Base-by-base conservation (phyloP, 2,888 invertebrate genomes). In the Melieria crassipennis region DNA sequence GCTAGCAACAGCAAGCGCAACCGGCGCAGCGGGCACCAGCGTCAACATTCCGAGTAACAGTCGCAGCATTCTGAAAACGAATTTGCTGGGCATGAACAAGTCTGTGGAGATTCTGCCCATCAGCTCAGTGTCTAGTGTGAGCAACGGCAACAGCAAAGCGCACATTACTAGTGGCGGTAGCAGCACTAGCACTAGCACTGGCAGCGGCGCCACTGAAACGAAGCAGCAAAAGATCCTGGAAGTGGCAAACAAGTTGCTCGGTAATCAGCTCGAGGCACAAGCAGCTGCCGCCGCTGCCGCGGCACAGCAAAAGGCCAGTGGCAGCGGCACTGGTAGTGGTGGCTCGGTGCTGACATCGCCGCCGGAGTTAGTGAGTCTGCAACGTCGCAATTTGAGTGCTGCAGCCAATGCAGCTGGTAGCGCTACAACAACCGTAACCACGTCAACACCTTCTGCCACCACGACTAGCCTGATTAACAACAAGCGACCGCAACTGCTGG, bases 291-390 rank as follows among this genome's bases (percentile, higher is more conserved):
- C 66, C 69, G 73, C 70, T 57, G 75, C 73, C 64, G 84, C 86
- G 2, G 70, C 64, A n/a, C 57, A 70, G 50, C 50, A 64, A 16
- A 64, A 64, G 65, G 45, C 13, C 50, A 16, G 46, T 60, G 45
- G 7, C 43, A 71, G 52, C 56, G 57, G 55, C 0, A 55, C 72
- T 4, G 46, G 61, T 16, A 48, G 67, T 45, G 73, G 73, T 45
- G 11, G 73, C 30, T 73, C 76, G n/a, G 61, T 84, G 47, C 78
- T 83, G 0, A 84, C 82, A 57, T 79, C 90, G 30, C 90, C 90
- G 0, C 90, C 90, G 0, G 91, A 91, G 75, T 76, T 90, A 16
- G 90, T 91, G 46, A 90, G 91, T 0, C 88, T 91, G 1, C 89
- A 90, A 71, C 88, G 89, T 61, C 48, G 69, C 69, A 9, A 66